These are phyloP conservation scores for Oncorhynchus kisutch DNA, from an alignment of 2,113 vertebrate species.

Conservation along the genomic window DNA sequence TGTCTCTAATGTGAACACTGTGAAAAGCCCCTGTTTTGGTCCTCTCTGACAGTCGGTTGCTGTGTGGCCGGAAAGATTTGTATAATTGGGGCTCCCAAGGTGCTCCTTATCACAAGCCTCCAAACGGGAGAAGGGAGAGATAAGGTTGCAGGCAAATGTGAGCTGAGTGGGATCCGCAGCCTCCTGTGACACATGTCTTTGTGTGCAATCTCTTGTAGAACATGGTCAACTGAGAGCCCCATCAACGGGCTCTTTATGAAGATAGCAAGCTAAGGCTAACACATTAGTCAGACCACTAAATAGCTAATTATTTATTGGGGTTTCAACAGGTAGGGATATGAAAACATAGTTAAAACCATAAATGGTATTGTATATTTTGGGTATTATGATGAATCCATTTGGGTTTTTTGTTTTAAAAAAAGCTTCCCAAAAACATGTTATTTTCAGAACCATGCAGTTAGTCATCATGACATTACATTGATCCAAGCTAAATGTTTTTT, in stretches of 20 bases:
- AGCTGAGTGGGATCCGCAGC: constrained; percentile 40
- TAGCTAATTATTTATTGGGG: constrained; percentile 34
- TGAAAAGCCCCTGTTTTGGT: background rate
- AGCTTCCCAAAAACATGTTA: background rate
- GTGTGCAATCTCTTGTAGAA: constrained; percentile 74
- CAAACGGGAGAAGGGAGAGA: constrained; percentile 66
- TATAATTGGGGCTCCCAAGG: constrained; percentile 66
- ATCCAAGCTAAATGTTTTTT: background rate
- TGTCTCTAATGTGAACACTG: background rate
- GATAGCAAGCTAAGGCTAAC: constrained; percentile 40
- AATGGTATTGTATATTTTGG: background rate
- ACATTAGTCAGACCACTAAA: constrained; percentile 62
- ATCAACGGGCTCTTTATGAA: constrained; percentile 71
- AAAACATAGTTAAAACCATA: background rate
- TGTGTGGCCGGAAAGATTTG: constrained; percentile 37
- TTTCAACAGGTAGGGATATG: constrained; percentile 15
- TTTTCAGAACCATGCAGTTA: background rate
- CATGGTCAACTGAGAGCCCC: constrained; percentile 61
- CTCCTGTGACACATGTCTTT: constrained; percentile 65
- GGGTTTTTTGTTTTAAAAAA: background rate
- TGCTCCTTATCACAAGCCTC: constrained; percentile 70
- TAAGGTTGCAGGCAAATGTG: constrained; percentile 58
- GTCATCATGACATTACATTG: background rate
- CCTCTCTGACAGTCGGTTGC: constrained; percentile 15
- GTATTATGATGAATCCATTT: too few relatives aligned